phyloP scores from a whole-genome alignment of 1,140 invertebrate genomes.

The Eriocheir sinensis region DNA sequence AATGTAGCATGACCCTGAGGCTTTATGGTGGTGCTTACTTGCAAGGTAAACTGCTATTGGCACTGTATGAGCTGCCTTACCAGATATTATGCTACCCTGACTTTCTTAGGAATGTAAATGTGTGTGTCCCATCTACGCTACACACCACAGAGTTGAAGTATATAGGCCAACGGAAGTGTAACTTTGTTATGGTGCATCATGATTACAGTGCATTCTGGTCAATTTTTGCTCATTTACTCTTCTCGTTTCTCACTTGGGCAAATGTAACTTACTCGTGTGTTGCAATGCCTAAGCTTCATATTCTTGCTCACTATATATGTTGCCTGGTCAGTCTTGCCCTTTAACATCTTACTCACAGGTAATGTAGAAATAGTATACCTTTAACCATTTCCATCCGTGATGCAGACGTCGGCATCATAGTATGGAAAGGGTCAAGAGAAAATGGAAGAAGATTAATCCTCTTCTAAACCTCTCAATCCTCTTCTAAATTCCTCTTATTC shows the following conservation, averaged over 20 bases:
- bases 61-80: too few species aligned
- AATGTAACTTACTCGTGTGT: background rate
- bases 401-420: too few species aligned
- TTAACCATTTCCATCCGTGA: too few species aligned
- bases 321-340: slow-evolving; percentile 1
- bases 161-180: background rate
- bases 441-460: too few species aligned
- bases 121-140: too few species aligned
- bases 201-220: slow-evolving; percentile 7
- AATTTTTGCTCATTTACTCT: background rate
- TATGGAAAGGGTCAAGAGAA: too few species aligned
- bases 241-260: background rate
- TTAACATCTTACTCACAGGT: background rate
- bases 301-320: background rate
- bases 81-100: too few species aligned
- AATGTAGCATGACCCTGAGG: background rate
- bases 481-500: too few species aligned
- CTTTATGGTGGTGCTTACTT: background rate
- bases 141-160: too few species aligned
- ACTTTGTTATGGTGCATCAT: background rate
- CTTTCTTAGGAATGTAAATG: too few species aligned
- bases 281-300: background rate
- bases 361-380: background rate
- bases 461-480: too few species aligned
- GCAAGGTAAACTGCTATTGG: background rate